These are phyloP conservation scores for Diaperis boleti DNA, from an alignment of 2,888 invertebrate genomes.

Conservation along the genomic window DNA sequence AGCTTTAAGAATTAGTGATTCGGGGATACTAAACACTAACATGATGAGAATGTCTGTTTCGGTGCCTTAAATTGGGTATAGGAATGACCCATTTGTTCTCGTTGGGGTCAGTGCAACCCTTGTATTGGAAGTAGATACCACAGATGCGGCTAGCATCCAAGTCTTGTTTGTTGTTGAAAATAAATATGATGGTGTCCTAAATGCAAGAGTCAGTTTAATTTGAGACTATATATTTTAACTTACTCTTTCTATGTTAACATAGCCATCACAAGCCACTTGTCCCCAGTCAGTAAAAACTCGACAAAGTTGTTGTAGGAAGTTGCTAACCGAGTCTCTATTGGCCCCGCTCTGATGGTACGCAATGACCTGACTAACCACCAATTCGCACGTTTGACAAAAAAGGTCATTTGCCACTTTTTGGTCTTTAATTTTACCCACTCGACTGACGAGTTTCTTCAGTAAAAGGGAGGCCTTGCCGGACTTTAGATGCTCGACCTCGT, in stretches of 20 bases:
- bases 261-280: constrained; percentile 48
- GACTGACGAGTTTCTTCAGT: neutral
- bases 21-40: no score
- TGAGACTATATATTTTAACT: constrained; percentile 25
- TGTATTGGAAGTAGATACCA: constrained; percentile 69
- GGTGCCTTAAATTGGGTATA: constrained; percentile 32
- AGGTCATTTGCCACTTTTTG: neutral
- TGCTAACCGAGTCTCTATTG: constrained; percentile 45
- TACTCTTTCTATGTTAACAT: constrained; percentile 54
- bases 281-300: constrained; percentile 48
- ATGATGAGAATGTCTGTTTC: constrained; percentile 13
- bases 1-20: no score
- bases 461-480: neutral
- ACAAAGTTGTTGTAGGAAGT: constrained; percentile 50
- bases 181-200: constrained; percentile 74
- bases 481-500: constrained; percentile 5
- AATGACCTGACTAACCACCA: constrained; percentile 45
- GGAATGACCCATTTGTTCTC: constrained; percentile 56
- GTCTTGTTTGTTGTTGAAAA: constrained; percentile 69
- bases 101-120: constrained; percentile 58
- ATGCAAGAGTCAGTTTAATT: constrained; percentile 42
- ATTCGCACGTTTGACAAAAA: constrained; percentile 45
- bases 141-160: constrained; percentile 71
- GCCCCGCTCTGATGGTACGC: constrained; percentile 48
- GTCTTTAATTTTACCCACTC: constrained; percentile 12